Conservation (phyloP, 2,797 vertebrate genomes). For the Taeniopygia guttata region DNA sequence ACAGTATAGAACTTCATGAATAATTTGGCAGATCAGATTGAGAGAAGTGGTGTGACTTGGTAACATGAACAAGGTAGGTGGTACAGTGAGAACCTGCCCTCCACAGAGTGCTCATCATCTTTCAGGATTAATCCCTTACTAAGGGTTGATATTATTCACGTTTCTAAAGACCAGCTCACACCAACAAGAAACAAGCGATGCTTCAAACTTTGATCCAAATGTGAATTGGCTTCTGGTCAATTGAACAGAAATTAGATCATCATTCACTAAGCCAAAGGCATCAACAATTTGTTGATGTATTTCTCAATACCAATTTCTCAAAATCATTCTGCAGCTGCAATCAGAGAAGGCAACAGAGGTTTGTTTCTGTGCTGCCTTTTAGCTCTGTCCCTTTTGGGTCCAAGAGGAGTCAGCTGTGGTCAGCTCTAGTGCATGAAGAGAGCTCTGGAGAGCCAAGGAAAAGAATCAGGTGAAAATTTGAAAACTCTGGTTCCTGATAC, state of each 20-base stretch:
- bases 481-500: neutral
- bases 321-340: conserved; percentile 62
- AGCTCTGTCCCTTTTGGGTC: neutral
- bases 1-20: neutral
- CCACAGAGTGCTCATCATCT: neutral
- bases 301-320: conserved; percentile 66
- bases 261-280: conserved; percentile 40
- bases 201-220: conserved; percentile 40
- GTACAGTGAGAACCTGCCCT: neutral
- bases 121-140: neutral
- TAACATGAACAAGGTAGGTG: neutral
- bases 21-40: neutral
- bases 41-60: neutral
- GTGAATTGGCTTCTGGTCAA: conserved; percentile 56
- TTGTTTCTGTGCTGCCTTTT: neutral
- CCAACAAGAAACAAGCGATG: neutral
- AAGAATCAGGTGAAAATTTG: neutral
- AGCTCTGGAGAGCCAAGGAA: neutral
- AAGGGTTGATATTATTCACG: neutral
- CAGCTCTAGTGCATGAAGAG: neutral
- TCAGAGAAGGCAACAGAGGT: conserved; percentile 47
- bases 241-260: conserved; percentile 69
- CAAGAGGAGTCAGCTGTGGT: neutral
- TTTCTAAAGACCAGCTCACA: neutral
- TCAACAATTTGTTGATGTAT: conserved; percentile 47